Conservation (phyloP, 2,113 vertebrate genomes). For the Ursus arctos region DNA sequence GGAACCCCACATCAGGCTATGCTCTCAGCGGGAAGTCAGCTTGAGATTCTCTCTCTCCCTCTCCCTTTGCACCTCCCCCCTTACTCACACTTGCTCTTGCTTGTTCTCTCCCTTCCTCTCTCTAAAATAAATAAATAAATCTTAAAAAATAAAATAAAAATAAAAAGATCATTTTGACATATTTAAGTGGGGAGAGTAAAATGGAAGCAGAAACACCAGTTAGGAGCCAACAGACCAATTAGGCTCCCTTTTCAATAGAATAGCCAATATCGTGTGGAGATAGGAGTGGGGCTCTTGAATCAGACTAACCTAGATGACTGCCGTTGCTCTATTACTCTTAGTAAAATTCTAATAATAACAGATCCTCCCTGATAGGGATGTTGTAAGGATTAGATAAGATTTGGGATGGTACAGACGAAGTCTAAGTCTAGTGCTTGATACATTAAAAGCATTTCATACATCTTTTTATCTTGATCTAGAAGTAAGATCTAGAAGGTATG, state of each 20-base stretch:
- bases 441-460: neutral
- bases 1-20: neutral
- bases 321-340: neutral
- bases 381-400: neutral
- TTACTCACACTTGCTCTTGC: neutral
- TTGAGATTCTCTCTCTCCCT: neutral
- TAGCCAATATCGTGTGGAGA: neutral
- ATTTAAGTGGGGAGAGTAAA: neutral
- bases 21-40: neutral
- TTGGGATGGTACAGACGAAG: neutral
- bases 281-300: neutral
- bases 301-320: neutral
- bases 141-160: neutral
- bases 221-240: neutral
- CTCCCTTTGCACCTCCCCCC: neutral
- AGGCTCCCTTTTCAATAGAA: neutral
- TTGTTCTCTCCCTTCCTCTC: neutral
- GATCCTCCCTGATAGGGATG: neutral
- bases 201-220: neutral
- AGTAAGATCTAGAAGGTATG: neutral
- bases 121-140: neutral
- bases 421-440: neutral
- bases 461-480: neutral
- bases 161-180: neutral
- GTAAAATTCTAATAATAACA: conserved; percentile 29